Evolutionary conservation across 35 echinoderm and acorn worm species (phyloP), one percentile per base, ranked within the genome.

Genomic region (Anneissia japonica): DNA sequence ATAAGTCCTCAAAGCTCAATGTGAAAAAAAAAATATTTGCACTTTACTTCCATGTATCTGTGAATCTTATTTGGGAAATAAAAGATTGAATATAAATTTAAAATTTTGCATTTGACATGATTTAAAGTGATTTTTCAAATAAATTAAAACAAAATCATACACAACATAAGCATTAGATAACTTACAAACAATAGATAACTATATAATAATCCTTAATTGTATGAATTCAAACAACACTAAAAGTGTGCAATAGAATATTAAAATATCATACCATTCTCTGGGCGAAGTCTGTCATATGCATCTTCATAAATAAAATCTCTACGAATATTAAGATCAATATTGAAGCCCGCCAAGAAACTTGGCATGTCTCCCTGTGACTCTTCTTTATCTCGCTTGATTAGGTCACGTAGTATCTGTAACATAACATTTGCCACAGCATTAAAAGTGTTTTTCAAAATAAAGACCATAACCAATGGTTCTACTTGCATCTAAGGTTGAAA

Each of bases 251-350:
- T 17, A 82, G 79, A 23, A 39, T 38, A 1, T 6, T 36, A 75
- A 0, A 77, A 41, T 0, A 0, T 37, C 94, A 80, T 43, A 97
- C 94, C 94, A 93, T 97, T 97, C 56, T 97, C 94, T 34, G 94
- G 94, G 39, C 94, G 84, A 4, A 97, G 88, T 34, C 83, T 90
- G 77, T 97, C 94, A 46, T 90, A 97, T 31, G 94, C 94, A 88
- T 97, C 94, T 84, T 97, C 94, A 85, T 97, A 97, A 80, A 97
- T 93, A 46, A 87, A 97, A 56, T 97, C 86, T 75, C 94, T 92
- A 56, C 94, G 86, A 36, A 97, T 84, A n/a, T 46, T 88, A 76
- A 93, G 84, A 35, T 89, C 88, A 19, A 97, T 89, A 4, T 46
- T 46, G 23, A 82, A 45, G 12, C 87, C 87, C 14, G 79, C 35